Evolutionary conservation across 2,113 vertebrate species (phyloP).

Genomic region (Nesogale talazaci): DNA sequence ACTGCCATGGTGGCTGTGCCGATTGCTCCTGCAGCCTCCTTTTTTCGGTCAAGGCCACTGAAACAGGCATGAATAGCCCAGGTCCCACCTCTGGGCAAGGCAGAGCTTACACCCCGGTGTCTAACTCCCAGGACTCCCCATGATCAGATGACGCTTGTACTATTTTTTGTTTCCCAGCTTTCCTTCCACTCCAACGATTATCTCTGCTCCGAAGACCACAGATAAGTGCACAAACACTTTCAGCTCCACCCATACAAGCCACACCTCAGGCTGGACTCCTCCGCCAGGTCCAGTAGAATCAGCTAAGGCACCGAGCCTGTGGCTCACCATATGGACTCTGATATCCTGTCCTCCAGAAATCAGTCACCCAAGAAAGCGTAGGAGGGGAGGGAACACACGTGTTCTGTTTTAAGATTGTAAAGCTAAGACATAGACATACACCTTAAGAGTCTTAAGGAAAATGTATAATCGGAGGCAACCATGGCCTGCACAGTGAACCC

Average conservation of each 20-base stretch:
- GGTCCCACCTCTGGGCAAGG: too few species aligned
- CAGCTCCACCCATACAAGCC: background rate
- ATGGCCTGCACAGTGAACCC: background rate
- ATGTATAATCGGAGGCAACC: fast-evolving
- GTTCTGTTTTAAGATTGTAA: background rate
- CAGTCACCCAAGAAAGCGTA: background rate
- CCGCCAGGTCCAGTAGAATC: background rate
- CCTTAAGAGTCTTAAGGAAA: background rate
- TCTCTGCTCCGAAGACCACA: too few species aligned
- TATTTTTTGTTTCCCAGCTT: background rate
- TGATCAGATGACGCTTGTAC: too few species aligned
- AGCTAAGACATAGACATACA: background rate
- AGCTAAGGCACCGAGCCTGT: background rate
- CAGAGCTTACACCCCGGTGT: too few species aligned
- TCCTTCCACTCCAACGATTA: background rate
- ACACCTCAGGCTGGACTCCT: background rate
- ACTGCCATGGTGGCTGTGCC: too few species aligned
- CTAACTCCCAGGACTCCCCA: too few species aligned
- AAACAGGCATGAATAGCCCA: too few species aligned
- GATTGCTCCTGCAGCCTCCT: too few species aligned
- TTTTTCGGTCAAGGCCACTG: too few species aligned
- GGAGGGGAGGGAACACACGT: background rate
- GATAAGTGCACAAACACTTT: background rate
- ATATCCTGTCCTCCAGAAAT: background rate
- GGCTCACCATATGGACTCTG: background rate